phyloP scores from a whole-genome alignment of 1,140 invertebrate species.

The Rhopalosiphum padi region DNA sequence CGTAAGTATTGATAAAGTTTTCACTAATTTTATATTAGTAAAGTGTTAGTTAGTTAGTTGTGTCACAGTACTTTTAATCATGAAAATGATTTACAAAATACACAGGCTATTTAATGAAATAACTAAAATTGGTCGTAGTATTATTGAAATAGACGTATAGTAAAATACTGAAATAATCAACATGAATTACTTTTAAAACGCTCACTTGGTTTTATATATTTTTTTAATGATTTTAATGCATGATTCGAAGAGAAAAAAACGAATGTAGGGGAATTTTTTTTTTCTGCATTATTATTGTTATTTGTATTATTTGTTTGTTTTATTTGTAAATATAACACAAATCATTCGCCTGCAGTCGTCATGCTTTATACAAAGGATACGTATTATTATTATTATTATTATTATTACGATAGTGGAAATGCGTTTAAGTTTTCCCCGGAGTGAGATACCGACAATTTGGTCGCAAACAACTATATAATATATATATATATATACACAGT shows the following conservation, averaged over 20 bases:
- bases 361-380: background rate
- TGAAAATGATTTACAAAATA: background rate
- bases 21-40: background rate
- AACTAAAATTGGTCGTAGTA: background rate
- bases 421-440: background rate
- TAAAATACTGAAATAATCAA: background rate
- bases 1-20: background rate
- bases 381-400: background rate
- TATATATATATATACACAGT: background rate
- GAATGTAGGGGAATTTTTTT: background rate
- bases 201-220: background rate
- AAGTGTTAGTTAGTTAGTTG: background rate
- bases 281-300: background rate
- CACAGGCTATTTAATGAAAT: conserved; percentile 15
- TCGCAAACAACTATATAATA: background rate
- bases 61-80: background rate
- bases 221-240: conserved; percentile 27
- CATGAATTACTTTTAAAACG: conserved; percentile 17
- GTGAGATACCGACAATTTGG: background rate
- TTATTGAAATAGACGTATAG: background rate
- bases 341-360: background rate
- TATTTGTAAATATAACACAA: background rate
- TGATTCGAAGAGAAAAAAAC: background rate
- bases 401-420: background rate
- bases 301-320: background rate